Evolutionary conservation across 2,888 invertebrate genomes (phyloP).

Genomic region (Oegoconia quadripuncta): DNA sequence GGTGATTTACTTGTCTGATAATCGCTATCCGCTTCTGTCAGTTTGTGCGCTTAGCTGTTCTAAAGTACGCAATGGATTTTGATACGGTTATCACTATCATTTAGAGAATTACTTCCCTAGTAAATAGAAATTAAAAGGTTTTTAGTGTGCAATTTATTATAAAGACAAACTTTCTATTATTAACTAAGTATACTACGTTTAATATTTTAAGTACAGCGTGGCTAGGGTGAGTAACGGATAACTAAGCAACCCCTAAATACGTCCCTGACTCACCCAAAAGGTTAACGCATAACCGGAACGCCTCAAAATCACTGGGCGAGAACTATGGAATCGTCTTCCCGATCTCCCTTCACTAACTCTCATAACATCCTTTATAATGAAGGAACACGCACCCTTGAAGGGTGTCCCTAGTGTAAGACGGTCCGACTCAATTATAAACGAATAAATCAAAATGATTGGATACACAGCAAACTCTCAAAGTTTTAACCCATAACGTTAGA

Average conservation of each 20-base stretch:
- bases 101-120: too few relatives aligned
- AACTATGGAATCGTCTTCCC: constrained; percentile 41
- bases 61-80: too few relatives aligned
- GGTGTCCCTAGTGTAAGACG: constrained; percentile 44
- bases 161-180: too few relatives aligned
- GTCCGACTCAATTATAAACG: constrained; percentile 63
- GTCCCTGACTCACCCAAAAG: constrained; percentile 34
- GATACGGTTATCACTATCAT: too few relatives aligned
- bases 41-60: too few relatives aligned
- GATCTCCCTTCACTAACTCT: constrained; percentile 40
- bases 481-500: constrained; percentile 2
- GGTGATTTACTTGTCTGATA: too few relatives aligned
- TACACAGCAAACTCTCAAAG: neutral
- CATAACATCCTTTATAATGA: constrained; percentile 53
- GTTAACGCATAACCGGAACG: constrained; percentile 49
- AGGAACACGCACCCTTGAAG: constrained; percentile 44
- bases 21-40: too few relatives aligned
- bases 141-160: too few relatives aligned
- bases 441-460: constrained; percentile 53
- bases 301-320: constrained; percentile 48
- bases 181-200: too few relatives aligned
- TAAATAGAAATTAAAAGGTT: too few relatives aligned
- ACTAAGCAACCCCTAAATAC: constrained; percentile 19
- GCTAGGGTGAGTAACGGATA: neutral
- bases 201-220: too few relatives aligned